Base-by-base conservation (phyloP, 92 coral and sea anemone species). In the Zoanthus sociatus region DNA sequence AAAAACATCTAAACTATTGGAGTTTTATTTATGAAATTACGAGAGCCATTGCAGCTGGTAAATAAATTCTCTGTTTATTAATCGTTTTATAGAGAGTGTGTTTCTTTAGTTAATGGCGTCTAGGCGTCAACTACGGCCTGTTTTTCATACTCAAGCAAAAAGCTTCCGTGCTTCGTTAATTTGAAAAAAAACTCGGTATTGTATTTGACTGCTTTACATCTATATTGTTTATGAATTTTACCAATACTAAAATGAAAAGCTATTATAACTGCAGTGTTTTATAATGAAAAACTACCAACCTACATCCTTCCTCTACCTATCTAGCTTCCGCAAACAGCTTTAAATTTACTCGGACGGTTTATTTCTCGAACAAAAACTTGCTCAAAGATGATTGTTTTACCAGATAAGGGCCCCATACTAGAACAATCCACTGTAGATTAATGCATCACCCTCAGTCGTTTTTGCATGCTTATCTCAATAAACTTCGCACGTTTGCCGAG, bases 311-410 rank as follows among this genome's bases (percentile, higher is more conserved):
- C 92, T 91, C 78, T 51, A 64, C 87, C 83, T 87, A 87, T 90
- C 90, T 90, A n/a, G 85, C 94, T 94, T 94, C 98, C 98, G 96
- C 73, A 84, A 77, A 90, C 94, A 90, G 91, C 94, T 94, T 90
- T 89, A 93, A 87, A 93, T 94, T 94, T 94, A 93, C 96, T 94
- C 88, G 90, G 79, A 48, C 79, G 92, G 93, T 87, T 82, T 76
- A 78, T 82, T 79, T 83, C 87, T 84, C 87, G 78, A 70, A 91
- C 93, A 76, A 88, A 86, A 87, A 46, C 51, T 70, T 69, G 76
- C 91, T 90, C 91, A 91, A 91, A 87, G 78, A 83, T 37, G 94
- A 92, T 92, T 91, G 95, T 90, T 83, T 87, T 86, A 76, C 32
- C 58, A 79, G 77, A 93, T 91, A 91, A 92, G 86, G 91, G 58